phyloP scores from a whole-genome alignment of 2,888 invertebrate species.

The Amphimallon solstitiale region DNA sequence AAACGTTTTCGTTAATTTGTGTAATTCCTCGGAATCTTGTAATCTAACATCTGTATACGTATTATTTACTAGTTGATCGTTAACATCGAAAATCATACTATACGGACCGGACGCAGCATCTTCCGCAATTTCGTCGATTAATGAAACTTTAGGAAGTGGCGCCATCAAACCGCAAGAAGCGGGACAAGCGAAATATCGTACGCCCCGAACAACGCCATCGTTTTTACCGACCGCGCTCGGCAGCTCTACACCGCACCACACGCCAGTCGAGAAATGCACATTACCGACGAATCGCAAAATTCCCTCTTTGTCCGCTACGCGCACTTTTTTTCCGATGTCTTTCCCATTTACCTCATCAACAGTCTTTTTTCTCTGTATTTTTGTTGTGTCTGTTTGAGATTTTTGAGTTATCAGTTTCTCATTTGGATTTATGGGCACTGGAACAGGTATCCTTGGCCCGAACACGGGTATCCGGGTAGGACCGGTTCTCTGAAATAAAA shows the following conservation, averaged over 20 bases:
- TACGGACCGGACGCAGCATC: slow-evolving; percentile 68
- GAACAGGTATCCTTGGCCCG: slow-evolving; percentile 55
- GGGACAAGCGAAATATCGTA: slow-evolving; percentile 71
- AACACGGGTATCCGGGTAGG: slow-evolving; percentile 58
- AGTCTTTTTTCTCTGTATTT: slow-evolving; percentile 26
- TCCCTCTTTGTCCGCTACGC: slow-evolving; percentile 62
- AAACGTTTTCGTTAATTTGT: background rate
- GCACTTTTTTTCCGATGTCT: slow-evolving; percentile 57
- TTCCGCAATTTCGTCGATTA: slow-evolving; percentile 56
- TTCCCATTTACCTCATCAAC: slow-evolving; percentile 39
- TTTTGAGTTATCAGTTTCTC: slow-evolving; percentile 15
- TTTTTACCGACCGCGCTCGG: slow-evolving; percentile 69
- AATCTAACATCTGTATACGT: slow-evolving; percentile 18
- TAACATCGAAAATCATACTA: slow-evolving; percentile 69
- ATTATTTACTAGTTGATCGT: slow-evolving; percentile 46
- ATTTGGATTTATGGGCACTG: slow-evolving; percentile 15
- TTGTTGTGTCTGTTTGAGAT: slow-evolving; percentile 1
- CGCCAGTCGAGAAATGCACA: slow-evolving; percentile 66
- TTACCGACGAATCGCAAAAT: slow-evolving; percentile 69
- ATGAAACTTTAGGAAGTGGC: slow-evolving; percentile 67
- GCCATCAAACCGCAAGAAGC: slow-evolving; percentile 72
- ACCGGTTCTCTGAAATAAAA: slow-evolving; percentile 54
- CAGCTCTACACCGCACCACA: slow-evolving; percentile 75
- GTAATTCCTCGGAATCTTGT: background rate
- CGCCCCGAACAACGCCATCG: slow-evolving; percentile 71